Percentiles rank a stretch among this genome's conserved stretches.
Conservation (phyloP, 2,797 vertebrate genomes). For the Thaleichthys pacificus region DNA sequence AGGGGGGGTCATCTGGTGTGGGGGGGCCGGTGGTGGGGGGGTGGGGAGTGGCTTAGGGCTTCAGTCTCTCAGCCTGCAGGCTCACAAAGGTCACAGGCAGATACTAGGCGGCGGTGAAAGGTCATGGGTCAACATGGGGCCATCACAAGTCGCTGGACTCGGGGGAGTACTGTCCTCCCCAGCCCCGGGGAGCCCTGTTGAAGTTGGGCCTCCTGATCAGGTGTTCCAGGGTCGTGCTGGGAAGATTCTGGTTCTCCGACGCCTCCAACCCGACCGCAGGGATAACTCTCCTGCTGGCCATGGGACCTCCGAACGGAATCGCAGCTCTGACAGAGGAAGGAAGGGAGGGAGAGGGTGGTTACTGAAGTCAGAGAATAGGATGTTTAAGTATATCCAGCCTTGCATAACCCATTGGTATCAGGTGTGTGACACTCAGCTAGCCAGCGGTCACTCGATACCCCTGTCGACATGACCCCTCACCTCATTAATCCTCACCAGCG, state of each 20-base stretch:
- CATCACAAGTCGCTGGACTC: slow-evolving; percentile 90
- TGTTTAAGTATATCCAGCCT: neutral
- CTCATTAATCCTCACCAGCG: no score
- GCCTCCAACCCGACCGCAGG: slow-evolving; percentile 68
- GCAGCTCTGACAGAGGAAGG: slow-evolving; percentile 77
- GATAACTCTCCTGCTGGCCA: slow-evolving; percentile 69
- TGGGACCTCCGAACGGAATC: slow-evolving; percentile 79
- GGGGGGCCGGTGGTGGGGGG: neutral
- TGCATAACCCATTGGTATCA: neutral
- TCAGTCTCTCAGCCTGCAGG: slow-evolving; percentile 42
- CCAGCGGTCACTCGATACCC: no score
- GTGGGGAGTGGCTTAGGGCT: slow-evolving; percentile 19
- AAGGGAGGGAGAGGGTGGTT: slow-evolving; percentile 29
- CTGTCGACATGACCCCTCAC: no score
- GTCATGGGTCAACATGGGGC: neutral
- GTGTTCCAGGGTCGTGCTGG: slow-evolving; percentile 62
- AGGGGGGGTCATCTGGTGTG: neutral
- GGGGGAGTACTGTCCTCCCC: slow-evolving; percentile 75
- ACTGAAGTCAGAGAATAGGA: neutral
- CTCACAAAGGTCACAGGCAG: slow-evolving; percentile 22
- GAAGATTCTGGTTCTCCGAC: slow-evolving; percentile 63
- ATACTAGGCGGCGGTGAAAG: neutral
- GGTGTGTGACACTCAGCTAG: neutral
- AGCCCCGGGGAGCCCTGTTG: slow-evolving; percentile 88
- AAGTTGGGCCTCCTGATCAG: slow-evolving; percentile 84